These are phyloP conservation scores for Dendrolimus pini DNA, from an alignment of 2,888 invertebrate species.

Conservation along the genomic window DNA sequence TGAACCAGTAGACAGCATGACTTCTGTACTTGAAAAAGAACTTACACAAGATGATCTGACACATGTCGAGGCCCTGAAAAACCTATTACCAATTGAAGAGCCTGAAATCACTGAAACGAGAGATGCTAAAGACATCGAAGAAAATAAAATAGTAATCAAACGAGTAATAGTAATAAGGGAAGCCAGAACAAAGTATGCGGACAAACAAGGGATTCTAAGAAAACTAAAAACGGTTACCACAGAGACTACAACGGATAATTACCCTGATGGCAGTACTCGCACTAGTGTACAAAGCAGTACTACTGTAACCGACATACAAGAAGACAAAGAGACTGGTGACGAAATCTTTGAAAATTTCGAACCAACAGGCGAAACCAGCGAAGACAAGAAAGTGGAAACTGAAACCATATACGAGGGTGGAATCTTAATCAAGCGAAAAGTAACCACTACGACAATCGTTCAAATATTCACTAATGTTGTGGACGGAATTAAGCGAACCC, in stretches of 20 bases:
- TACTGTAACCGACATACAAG: constrained; percentile 16
- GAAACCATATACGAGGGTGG: constrained; percentile 38
- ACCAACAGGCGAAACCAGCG: constrained; percentile 30
- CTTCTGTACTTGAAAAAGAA: too few species aligned
- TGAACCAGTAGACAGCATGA: too few species aligned
- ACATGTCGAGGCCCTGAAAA: constrained; percentile 1
- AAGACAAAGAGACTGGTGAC: constrained; percentile 14
- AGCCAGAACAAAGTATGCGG: constrained; percentile 19
- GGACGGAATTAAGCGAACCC: constrained; percentile 40
- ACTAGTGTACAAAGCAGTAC: constrained; percentile 25
- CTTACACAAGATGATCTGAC: too few species aligned
- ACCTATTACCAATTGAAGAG: constrained; percentile 8
- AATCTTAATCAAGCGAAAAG: constrained; percentile 40
- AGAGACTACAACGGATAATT: constrained; percentile 24
- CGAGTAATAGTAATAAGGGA: constrained; percentile 12
- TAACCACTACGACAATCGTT: constrained; percentile 35
- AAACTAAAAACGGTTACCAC: constrained; percentile 25
- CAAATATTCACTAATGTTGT: constrained; percentile 35
- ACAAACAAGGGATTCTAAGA: constrained; percentile 15
- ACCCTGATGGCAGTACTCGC: constrained; percentile 25
- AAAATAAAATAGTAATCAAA: constrained; percentile 8
- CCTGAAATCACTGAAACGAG: constrained; percentile 13
- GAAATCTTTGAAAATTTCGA: constrained; percentile 33
- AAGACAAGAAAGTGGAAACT: constrained; percentile 30
- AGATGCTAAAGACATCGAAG: constrained; percentile 15